These are phyloP conservation scores for Nezara viridula DNA, from an alignment of 2,888 invertebrate species.

Conservation along the genomic window DNA sequence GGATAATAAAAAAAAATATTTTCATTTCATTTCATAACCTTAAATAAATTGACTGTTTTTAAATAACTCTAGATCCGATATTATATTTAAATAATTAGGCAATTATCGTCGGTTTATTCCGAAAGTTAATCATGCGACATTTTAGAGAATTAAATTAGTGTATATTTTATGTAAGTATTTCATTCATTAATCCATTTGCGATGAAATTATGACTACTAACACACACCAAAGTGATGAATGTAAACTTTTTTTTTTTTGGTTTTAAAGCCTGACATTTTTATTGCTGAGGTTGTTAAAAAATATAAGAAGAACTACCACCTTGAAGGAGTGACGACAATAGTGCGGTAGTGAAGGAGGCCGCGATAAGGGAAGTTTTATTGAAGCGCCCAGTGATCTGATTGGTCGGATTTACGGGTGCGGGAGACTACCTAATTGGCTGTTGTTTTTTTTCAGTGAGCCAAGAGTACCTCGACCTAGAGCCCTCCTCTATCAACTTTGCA, in stretches of 20 bases:
- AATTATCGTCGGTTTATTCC: too few relatives aligned
- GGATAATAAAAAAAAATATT: too few relatives aligned
- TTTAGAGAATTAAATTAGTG: too few relatives aligned
- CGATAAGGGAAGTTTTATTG: slow-evolving; percentile 36
- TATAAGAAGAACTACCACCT: not conserved
- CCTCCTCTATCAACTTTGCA: not conserved
- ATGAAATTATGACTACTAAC: too few relatives aligned
- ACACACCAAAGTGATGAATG: too few relatives aligned
- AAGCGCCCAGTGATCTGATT: slow-evolving; percentile 27
- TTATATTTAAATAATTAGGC: too few relatives aligned
- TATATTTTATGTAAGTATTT: too few relatives aligned
- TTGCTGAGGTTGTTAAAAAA: not conserved
- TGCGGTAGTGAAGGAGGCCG: slow-evolving; percentile 29
- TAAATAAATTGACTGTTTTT: too few relatives aligned
- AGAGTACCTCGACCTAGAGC: not conserved
- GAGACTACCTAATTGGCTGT: slow-evolving; percentile 42
- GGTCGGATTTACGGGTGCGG: slow-evolving; percentile 51
- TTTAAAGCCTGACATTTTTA: not conserved
- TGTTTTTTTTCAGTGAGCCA: slow-evolving; percentile 11
- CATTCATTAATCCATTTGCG: too few relatives aligned
- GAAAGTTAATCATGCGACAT: too few relatives aligned
- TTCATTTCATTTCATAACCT: too few relatives aligned
- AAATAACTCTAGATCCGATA: too few relatives aligned
- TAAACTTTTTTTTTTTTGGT: not conserved
- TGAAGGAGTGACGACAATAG: slow-evolving; percentile 6